Conservation (phyloP, 2,797 vertebrate genomes). For the Ptychadena robeensis region DNA sequence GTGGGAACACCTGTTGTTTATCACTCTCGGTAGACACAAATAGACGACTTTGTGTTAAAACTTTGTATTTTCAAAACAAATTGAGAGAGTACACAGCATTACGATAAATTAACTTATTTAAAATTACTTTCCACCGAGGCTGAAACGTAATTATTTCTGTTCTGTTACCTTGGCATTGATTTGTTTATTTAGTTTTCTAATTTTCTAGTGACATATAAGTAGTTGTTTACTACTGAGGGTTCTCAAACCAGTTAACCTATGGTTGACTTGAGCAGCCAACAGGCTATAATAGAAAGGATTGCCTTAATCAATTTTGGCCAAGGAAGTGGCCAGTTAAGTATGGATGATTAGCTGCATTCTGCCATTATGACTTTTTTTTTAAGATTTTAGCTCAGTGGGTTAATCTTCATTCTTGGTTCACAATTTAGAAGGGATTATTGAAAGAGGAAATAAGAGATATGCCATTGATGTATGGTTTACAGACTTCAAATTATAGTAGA, state of each 20-base stretch:
- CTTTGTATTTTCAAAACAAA: slow-evolving; percentile 7
- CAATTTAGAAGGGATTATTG: too few species aligned
- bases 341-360: neutral
- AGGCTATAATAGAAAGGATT: neutral
- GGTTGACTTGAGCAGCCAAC: neutral
- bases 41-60: slow-evolving; percentile 8
- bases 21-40: slow-evolving; percentile 33
- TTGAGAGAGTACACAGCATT: neutral
- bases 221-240: neutral
- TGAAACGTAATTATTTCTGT: neutral
- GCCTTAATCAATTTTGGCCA: too few species aligned
- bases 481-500: too few species aligned
- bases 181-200: neutral
- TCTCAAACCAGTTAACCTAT: neutral
- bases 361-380: too few species aligned
- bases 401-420: too few species aligned
- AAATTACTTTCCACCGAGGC: neutral
- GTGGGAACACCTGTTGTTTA: slow-evolving; percentile 49
- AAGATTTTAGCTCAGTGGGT: too few species aligned
- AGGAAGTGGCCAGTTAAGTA: neutral
- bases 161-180: neutral
- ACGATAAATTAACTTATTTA: neutral
- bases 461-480: too few species aligned
- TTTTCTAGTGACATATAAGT: neutral
- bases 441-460: too few species aligned